Percentiles rank a stretch among this genome's conserved stretches.
phyloP scores from a whole-genome alignment of 2,797 vertebrate species.

The Peromyscus nudipes region DNA sequence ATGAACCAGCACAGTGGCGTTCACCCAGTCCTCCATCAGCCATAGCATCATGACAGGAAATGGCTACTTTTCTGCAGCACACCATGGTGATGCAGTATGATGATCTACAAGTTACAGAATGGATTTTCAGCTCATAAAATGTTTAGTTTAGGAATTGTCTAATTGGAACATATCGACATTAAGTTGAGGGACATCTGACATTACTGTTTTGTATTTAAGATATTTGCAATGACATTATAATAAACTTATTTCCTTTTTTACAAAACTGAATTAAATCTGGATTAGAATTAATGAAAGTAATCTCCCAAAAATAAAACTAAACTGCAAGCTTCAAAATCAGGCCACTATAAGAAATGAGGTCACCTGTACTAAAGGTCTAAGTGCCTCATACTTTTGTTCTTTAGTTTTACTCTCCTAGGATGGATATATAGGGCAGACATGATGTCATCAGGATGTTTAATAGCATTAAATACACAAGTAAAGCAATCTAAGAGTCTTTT shows the following conservation, averaged over 20 bases:
- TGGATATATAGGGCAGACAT: background rate
- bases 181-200: background rate
- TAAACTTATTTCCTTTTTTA: background rate
- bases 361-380: slow-evolving; percentile 32
- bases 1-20: too few species aligned
- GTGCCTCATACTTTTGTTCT: slow-evolving; percentile 35
- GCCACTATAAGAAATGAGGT: background rate
- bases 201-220: background rate
- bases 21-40: background rate
- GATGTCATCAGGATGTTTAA: slow-evolving; percentile 40
- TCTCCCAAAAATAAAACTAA: slow-evolving; percentile 42
- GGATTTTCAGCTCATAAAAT: background rate
- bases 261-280: background rate
- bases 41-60: background rate
- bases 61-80: background rate
- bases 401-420: slow-evolving; percentile 32
- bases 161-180: background rate
- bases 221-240: background rate
- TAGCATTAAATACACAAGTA: slow-evolving; percentile 7
- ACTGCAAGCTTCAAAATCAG: slow-evolving; percentile 6
- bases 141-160: background rate
- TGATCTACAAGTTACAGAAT: too few species aligned
- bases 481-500: background rate
- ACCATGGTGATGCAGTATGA: too few species aligned
- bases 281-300: slow-evolving; percentile 28